Percentiles rank a stretch among this genome's conserved stretches.
Conservation (phyloP, 2,113 vertebrate species). For the Lepus americanus region DNA sequence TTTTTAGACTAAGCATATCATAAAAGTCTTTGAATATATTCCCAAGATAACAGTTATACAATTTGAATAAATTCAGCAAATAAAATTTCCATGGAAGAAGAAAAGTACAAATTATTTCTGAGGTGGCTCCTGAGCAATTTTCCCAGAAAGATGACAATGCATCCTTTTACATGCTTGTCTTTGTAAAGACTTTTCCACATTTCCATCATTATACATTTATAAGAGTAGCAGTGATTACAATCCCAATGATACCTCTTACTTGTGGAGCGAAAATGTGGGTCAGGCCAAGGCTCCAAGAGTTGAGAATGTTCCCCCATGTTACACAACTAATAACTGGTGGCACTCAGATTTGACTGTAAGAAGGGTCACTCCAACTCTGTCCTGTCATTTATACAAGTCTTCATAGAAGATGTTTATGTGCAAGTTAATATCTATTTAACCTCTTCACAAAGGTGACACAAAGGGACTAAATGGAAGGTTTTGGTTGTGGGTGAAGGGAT, state of each 20-base stretch:
- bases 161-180: neutral
- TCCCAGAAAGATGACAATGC: neutral
- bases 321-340: neutral
- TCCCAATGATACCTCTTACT: neutral
- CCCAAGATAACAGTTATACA: neutral
- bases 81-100: neutral
- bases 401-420: neutral
- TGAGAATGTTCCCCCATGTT: neutral
- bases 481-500: fast-evolving
- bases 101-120: neutral
- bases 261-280: neutral
- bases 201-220: neutral
- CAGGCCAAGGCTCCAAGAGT: neutral
- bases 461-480: too few relatives aligned
- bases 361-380: neutral
- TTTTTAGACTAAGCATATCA: neutral
- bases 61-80: conserved; percentile 3
- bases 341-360: neutral
- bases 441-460: neutral
- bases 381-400: neutral
- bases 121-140: neutral
- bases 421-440: neutral
- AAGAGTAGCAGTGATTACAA: neutral
- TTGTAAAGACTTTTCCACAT: neutral
- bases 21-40: neutral